Evolutionary conservation across 2,888 invertebrate species (phyloP), one percentile per base, ranked within the genome.

Genomic region (Oscheius sp.): DNA sequence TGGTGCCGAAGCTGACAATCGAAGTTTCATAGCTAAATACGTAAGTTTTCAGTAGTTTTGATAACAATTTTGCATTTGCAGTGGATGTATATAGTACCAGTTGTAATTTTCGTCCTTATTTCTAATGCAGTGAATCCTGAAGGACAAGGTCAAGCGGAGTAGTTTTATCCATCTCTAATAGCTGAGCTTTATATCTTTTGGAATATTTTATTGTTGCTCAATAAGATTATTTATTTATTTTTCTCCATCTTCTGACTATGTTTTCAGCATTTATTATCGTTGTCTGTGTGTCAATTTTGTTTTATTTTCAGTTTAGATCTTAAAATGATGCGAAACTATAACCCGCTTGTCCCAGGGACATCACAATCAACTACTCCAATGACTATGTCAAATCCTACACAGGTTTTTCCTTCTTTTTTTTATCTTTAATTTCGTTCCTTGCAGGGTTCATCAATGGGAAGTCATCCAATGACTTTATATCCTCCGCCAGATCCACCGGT

Each of bases 81-180:
- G 96, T 98, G 97, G 97, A 97, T 98, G 95, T 98, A 97, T 90
- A 95, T 98, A 85, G 93, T 98, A 56, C 96, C 97, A 5, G 93
- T 95, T 41, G 93, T 95, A 63, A 92, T 98, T 80, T 93, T 98
- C 86, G 92, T 97, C 84, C 92, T 96, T 88, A 91, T 97, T 80
- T 94, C 95, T 68, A 94, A 94, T 77, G 94, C 94, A 43, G 92
- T 93, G 74, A 94, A 93, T 90, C 94, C 93, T 72, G 95, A 87
- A 35, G 77, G 66, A 23, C 75, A 74, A 59, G 81, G 63, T 63
- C 80, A 74, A 46, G 79, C 70, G 18, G 69, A 63, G 35, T 46
- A 23, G 25, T 52, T 27, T 43, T 35, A 45, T 18, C n/a, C n/a
- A n/a, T n/a, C 29, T 49, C n/a, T 29, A 43, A 43, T 61, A 61